Evolutionary conservation across 2,888 invertebrate species (phyloP), one percentile per base, ranked within the genome.

Genomic region (Ophion ellenae): DNA sequence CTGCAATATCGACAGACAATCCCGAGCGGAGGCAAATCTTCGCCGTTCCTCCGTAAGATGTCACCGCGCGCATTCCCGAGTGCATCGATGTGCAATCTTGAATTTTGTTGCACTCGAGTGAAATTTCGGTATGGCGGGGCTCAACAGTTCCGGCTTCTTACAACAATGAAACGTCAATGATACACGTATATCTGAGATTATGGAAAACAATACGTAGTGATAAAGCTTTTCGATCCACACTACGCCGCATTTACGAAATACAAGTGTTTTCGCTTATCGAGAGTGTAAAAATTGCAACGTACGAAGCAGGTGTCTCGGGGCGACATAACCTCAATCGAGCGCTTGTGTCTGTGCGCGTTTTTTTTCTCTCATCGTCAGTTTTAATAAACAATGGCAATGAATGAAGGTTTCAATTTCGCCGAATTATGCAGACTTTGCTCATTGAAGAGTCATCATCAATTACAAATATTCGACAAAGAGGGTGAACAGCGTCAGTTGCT

Each of bases 401-500:
- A 89, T 90, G 94, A 94, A 84, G 96, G 96, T 94, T 96, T 96
- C 91, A 96, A 96, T 94, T 96, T 96, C 94, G 95, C 96, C 88
- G 96, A 96, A 95, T 95, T 96, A 90, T 97, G 96, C 93, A 95
- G 96, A 92, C 95, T 97, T 89, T 97, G 96, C 93, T 96, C 96
- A 90, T 94, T 96, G 90, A 96, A 96, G 94, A 96, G 96, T 92
- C 96, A 96, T 88, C 96, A 96, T 89, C 95, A 96, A 93, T 95
- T 96, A 90, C 96, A 96, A 93, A 96, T 96, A 92, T 96, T 96
- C 93, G 96, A 96, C 92, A 96, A 96, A 93, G 96, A 96, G 93
- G 96, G 96, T 77, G 96, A 96, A 92, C 96, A 96, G 93, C 95
- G 96, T 89, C 96, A 96, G 94, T 94, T 96, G 89, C 94, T 96